Conservation (phyloP, 2,113 vertebrate species). For the Silurus asotus region DNA sequence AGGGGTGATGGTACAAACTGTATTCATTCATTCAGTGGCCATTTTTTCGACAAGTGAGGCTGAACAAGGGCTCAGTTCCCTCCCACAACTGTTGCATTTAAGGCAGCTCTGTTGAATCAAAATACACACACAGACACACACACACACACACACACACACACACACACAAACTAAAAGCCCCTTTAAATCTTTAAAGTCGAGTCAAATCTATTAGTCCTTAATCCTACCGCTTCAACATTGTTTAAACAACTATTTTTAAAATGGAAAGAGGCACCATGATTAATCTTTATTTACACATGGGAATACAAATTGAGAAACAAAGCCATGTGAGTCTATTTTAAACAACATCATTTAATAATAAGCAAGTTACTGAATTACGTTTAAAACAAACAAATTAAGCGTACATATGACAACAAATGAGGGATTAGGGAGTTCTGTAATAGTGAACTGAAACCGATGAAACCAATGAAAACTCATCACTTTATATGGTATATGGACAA, state of each 20-base stretch:
- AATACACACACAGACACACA: neutral
- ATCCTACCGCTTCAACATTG: conserved; percentile 11
- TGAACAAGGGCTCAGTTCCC: conserved; percentile 8
- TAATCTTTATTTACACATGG: conserved; percentile 22
- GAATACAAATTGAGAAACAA: neutral
- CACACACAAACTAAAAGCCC: neutral
- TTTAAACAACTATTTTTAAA: conserved; percentile 25
- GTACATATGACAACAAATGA: neutral
- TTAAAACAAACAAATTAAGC: neutral
- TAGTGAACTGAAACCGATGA: neutral
- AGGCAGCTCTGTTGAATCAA: neutral
- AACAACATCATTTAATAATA: neutral
- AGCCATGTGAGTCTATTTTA: neutral
- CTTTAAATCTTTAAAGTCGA: neutral
- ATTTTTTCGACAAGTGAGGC: conserved; percentile 27
- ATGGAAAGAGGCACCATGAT: neutral
- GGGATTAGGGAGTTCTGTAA: neutral
- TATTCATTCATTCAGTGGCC: conserved; percentile 42
- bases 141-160: neutral
- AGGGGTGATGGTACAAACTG: conserved; percentile 4
- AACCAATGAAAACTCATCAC: too few species aligned
- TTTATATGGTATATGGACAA: too few species aligned
- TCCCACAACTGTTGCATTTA: neutral
- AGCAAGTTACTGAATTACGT: neutral
- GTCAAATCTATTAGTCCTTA: conserved; percentile 32